Percentiles rank a stretch among this genome's conserved stretches.
phyloP scores from a whole-genome alignment of 1,140 invertebrate species.

The Ostrea edulis region DNA sequence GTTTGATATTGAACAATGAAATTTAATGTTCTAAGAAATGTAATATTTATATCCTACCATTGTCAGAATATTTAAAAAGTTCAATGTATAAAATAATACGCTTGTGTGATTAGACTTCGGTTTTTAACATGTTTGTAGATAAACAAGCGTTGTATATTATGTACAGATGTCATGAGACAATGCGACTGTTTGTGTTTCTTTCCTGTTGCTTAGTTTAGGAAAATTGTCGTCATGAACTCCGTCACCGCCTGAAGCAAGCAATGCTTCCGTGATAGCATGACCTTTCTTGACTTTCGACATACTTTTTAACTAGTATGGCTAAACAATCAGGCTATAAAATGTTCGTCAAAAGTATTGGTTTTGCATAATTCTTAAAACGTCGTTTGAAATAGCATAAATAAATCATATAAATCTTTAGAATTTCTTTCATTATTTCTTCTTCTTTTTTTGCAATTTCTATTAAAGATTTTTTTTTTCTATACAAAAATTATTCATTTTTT shows the following conservation, averaged over 20 bases:
- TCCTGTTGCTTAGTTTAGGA: background rate
- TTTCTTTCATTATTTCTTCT: background rate
- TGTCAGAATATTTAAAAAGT: no score
- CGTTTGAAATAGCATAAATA: background rate
- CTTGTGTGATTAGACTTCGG: no score
- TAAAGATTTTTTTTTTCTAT: background rate
- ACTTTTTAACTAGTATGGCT: background rate
- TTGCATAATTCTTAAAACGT: background rate
- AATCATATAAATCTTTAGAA: background rate
- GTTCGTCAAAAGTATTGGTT: background rate
- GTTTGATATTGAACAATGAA: no score
- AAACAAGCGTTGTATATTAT: no score
- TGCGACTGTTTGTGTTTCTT: background rate
- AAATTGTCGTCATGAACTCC: slow-evolving; percentile 32
- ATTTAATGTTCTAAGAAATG: no score
- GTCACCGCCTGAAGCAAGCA: background rate
- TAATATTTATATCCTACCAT: no score
- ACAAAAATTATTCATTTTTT: background rate
- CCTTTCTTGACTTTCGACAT: background rate
- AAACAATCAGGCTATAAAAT: background rate
- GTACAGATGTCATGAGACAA: background rate
- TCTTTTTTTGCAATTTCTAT: background rate
- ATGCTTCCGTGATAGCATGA: slow-evolving; percentile 10
- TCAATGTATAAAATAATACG: no score
- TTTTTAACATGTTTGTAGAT: no score